phyloP scores from a whole-genome alignment of 2,888 invertebrate species.

The Hybos culiciformis region DNA sequence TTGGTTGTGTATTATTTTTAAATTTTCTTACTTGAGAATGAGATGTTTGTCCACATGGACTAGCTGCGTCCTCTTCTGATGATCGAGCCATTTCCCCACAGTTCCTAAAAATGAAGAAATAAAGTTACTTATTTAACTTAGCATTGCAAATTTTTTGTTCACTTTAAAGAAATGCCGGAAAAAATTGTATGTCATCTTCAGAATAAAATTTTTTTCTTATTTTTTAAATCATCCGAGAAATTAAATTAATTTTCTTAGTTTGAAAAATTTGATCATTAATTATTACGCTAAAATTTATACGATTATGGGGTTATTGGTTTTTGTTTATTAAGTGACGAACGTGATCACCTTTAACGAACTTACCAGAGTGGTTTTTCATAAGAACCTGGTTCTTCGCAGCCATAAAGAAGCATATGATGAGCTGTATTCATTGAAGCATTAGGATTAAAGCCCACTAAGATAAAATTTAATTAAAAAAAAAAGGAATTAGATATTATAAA shows the following conservation, averaged over 20 bases:
- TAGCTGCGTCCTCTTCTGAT: slow-evolving; percentile 42
- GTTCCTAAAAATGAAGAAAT: slow-evolving; percentile 44
- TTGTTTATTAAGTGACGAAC: too few relatives aligned
- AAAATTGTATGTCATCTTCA: too few relatives aligned
- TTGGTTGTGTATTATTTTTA: neutral
- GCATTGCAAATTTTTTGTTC: too few relatives aligned
- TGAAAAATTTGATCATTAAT: neutral
- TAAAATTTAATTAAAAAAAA: slow-evolving; percentile 1
- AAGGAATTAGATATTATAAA: neutral
- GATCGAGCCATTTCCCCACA: slow-evolving; percentile 81
- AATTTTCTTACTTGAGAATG: slow-evolving; percentile 36
- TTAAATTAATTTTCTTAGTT: too few relatives aligned
- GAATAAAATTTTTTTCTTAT: too few relatives aligned
- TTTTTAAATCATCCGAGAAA: too few relatives aligned
- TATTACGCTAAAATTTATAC: too few relatives aligned
- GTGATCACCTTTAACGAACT: too few relatives aligned
- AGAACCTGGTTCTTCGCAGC: slow-evolving; percentile 57
- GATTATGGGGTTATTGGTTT: too few relatives aligned
- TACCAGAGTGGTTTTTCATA: slow-evolving; percentile 49
- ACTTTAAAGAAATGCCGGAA: too few relatives aligned
- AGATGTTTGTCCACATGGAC: slow-evolving; percentile 62
- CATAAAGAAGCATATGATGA: slow-evolving; percentile 88
- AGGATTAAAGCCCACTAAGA: slow-evolving; percentile 77
- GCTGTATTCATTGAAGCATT: slow-evolving; percentile 82
- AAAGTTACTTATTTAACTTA: too few relatives aligned